Conservation (phyloP, 2,797 vertebrate genomes). For the Sphenodon punctatus region DNA sequence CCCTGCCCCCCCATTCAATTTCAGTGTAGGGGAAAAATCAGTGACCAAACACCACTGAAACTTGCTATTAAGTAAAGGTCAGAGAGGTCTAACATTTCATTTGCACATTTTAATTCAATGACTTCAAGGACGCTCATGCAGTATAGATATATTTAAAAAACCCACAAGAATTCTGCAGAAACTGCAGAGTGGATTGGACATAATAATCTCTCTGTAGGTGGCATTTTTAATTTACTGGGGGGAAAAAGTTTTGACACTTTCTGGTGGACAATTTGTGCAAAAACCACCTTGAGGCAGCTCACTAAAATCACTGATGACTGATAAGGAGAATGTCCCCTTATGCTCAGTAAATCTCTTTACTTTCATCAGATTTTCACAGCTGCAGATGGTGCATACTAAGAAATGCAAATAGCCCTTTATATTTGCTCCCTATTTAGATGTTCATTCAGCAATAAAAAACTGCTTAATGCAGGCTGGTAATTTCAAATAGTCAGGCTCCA, state of each 20-base stretch:
- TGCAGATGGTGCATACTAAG: too few relatives aligned
- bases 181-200: slow-evolving; percentile 11
- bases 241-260: background rate
- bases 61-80: background rate
- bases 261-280: background rate
- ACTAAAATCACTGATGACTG: too few relatives aligned
- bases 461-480: too few relatives aligned
- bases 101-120: slow-evolving; percentile 8
- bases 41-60: background rate
- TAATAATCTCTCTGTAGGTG: background rate
- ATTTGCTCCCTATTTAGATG: too few relatives aligned
- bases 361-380: background rate
- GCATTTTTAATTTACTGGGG: background rate
- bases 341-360: background rate
- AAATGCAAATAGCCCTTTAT: too few relatives aligned
- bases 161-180: background rate
- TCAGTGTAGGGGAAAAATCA: background rate
- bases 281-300: background rate
- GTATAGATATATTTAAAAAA: too few relatives aligned
- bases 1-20: background rate
- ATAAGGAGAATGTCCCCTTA: too few relatives aligned
- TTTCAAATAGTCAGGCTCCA: too few relatives aligned
- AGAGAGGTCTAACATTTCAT: slow-evolving; percentile 32
- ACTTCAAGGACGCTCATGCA: background rate
- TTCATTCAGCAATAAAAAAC: too few relatives aligned